Evolutionary conservation across 2,113 vertebrate genomes (phyloP).

Genomic region (Vimba vimba): DNA sequence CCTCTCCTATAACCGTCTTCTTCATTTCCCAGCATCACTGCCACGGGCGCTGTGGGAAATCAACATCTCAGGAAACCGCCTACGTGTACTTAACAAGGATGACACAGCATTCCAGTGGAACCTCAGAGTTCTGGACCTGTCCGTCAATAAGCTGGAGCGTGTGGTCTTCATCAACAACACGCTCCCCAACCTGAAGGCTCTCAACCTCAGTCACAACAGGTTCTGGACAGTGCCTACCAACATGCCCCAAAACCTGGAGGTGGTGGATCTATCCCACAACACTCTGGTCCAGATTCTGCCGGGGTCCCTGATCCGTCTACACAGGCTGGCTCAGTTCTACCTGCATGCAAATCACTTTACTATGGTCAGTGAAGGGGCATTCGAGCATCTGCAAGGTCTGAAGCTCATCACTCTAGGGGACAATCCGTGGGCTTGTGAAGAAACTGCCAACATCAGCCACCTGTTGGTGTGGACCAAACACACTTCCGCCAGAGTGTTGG

Average conservation of each 20-base stretch:
- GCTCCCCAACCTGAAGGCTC: constrained; percentile 80
- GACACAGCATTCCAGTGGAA: constrained; percentile 97
- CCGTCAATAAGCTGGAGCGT: constrained; percentile 89
- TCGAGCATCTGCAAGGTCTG: constrained; percentile 80
- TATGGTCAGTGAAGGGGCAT: constrained; percentile 79
- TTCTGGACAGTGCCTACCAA: constrained; percentile 97
- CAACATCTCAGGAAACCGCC: constrained; percentile 84
- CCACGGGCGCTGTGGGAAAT: constrained; percentile 94
- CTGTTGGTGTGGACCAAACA: constrained; percentile 82
- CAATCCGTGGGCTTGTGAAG: constrained; percentile 91
- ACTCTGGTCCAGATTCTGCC: constrained; percentile 88
- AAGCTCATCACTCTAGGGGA: constrained; percentile 82
- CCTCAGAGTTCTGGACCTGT: constrained; percentile 86
- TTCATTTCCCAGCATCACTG: constrained; percentile 81
- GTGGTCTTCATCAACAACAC: constrained; percentile 96
- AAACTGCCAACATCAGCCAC: constrained; percentile 75
- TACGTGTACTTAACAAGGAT: constrained; percentile 89
- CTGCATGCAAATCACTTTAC: constrained; percentile 92
- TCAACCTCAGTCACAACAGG: constrained; percentile 92
- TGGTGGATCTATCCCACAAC: constrained; percentile 89
- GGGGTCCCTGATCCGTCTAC: constrained; percentile 84
- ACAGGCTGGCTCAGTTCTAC: constrained; percentile 81
- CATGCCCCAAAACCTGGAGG: constrained; percentile 84
- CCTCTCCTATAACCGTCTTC: constrained; percentile 88
- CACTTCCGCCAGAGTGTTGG: constrained; percentile 76